Evolutionary conservation across 2,113 vertebrate species (phyloP), one percentile per base, ranked within the genome.

Genomic region (Cyanoderma ruficeps): DNA sequence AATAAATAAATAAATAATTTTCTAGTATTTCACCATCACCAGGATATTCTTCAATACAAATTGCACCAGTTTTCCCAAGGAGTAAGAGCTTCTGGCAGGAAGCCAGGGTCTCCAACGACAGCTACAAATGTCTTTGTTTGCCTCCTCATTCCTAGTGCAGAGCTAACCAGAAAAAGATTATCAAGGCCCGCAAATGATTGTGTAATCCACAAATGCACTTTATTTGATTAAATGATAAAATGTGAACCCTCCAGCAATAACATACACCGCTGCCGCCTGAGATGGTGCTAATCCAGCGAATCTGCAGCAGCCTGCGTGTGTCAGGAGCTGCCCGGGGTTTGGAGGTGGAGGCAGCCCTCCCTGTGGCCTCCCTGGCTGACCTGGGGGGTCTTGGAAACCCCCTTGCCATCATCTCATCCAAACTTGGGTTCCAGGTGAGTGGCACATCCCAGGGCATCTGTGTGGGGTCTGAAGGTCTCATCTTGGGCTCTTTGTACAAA

Each of bases 181-280:
- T 82, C 55, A 75, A 77, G 94, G 89, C 28, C 89, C 56, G 76
- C 44, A 69, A 95, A 96, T 69, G 87, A 92, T 94, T 83, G 84
- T 96, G 87, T 95, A 95, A 94, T 87, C 90, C 82, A 90, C 93
- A 95, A 97, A 95, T 94, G 95, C 89, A 96, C 89, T 96, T 97
- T 93, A 94, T 96, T 96, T 97, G 95, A 96, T 97, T 95, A 96
- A 97, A 94, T 88, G 93, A 95, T 96, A 92, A 94, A 95, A 97
- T 46, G 92, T 82, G 89, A 96, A 93, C 82, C 94, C 96, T 93
- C 63, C 87, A 75, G 88, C 65, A 63, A 46, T 37, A 88, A 13
- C 93, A 44, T 9, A 31, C 6, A 4, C 57, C 2, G 1, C 89
- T 52, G 92, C 83, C 0, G 7, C 88, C 75, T 5, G 60, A 74